These are phyloP conservation scores for Rotaria sp. DNA, from an alignment of 2,888 invertebrate genomes.

Conservation along the genomic window DNA sequence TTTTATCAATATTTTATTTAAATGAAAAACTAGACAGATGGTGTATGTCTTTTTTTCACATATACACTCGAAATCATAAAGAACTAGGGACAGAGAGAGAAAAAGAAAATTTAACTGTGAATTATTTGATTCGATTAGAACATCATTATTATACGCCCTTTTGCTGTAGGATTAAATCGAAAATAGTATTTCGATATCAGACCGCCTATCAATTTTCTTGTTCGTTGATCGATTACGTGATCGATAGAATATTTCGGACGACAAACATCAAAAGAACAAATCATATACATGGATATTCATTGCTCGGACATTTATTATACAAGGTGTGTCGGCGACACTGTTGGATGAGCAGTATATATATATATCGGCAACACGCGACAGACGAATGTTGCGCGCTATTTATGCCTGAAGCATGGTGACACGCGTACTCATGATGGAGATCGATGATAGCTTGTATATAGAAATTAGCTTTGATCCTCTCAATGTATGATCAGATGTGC, in stretches of 20 bases:
- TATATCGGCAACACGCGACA: not conserved
- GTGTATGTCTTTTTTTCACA: slow-evolving; percentile 2
- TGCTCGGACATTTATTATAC: not conserved
- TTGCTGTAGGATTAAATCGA: not conserved
- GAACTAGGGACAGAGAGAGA: not conserved
- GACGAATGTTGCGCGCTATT: not conserved
- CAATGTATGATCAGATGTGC: slow-evolving; percentile 12
- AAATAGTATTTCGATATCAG: not conserved
- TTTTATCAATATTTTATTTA: not conserved
- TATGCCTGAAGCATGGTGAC: not conserved
- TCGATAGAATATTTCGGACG: not conserved
- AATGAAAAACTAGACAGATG: slow-evolving; percentile 4
- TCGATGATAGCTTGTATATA: not conserved
- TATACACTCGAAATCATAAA: not conserved
- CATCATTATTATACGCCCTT: slow-evolving; percentile 5
- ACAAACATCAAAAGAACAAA: not conserved
- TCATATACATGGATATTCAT: not conserved
- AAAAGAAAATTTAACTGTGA: not conserved
- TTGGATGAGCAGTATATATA: not conserved
- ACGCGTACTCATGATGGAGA: slow-evolving; percentile 7
- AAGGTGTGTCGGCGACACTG: slow-evolving; percentile 14
- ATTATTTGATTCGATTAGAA: not conserved
- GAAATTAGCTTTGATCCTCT: not conserved
- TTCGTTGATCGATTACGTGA: slow-evolving; percentile 19
- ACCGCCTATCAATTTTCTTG: slow-evolving; percentile 16